Evolutionary conservation across 2,797 vertebrate species (phyloP), one percentile per base, ranked within the genome.

Genomic region (Halcyon leucocephala): DNA sequence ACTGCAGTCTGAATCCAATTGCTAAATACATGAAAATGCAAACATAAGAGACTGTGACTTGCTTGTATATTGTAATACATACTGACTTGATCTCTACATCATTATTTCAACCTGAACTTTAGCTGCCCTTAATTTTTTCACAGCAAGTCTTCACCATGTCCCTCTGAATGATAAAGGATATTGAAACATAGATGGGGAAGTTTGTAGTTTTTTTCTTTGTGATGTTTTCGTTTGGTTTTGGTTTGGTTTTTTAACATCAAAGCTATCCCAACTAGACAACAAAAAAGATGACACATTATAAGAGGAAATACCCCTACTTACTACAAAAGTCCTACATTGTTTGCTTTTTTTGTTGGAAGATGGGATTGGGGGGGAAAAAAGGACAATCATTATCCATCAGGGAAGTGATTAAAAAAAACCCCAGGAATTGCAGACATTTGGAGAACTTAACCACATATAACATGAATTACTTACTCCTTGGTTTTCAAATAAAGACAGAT

Each of bases 401-500:
- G 13, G 18, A 79, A 10, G 57, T 1, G 5, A 41, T 20, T 28
- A 74, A 73, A 22, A 12, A 49, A 44, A 73, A 7, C 33, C 33
- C 33, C 33, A 35, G 14, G 3, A 69, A 83, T 19, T 54, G 41
- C 77, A 96, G 93, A 17, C 58, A 55, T 62, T 35, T 73, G 14
- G 25, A 93, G 29, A 91, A 67, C 71, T 35, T 29, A 94, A 86
- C 7, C 33, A 37, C 44, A 70, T 2, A 52, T n/a, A 2, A 19
- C 74, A 25, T 49, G 14, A 92, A 85, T 71, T 83, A 89, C 95
- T 97, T 97, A 99, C 99, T 98, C 99, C 99, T 78, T 97, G 95
- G 42, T 97, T 98, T 98, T 98, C 99, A 95, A 98, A 98, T 57
- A 99, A 96, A 8, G 99, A 99, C 82, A 99, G 97, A 97, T 99